phyloP scores from a whole-genome alignment of 2,888 invertebrate species.

The Tachina grossa region DNA sequence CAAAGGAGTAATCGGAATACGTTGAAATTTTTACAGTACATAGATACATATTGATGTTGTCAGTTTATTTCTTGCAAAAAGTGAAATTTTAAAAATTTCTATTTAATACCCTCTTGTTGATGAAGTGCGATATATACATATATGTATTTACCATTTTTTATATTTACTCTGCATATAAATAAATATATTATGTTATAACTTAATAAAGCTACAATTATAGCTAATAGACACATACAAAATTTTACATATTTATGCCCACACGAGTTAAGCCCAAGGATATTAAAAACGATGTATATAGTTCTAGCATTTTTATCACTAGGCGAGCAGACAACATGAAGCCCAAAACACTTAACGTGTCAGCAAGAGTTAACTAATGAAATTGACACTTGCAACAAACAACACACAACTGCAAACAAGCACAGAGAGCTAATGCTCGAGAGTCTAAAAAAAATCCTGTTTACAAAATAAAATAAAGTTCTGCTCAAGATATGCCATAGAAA shows the following conservation, averaged over 20 bases:
- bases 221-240: not conserved
- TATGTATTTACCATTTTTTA: not conserved
- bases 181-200: conserved; percentile 16
- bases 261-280: conserved; percentile 29
- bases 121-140: too few species aligned
- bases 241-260: not conserved
- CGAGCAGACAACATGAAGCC: conserved; percentile 17
- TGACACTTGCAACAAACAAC: conserved; percentile 49
- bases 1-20: too few species aligned
- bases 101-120: too few species aligned
- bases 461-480: conserved; percentile 6
- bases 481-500: conserved; percentile 9
- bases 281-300: conserved; percentile 15
- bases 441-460: conserved; percentile 15
- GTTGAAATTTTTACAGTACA: too few species aligned
- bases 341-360: conserved; percentile 66
- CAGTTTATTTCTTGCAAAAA: too few species aligned
- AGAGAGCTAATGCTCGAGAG: not conserved
- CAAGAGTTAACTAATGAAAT: conserved; percentile 59
- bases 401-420: not conserved
- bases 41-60: too few species aligned
- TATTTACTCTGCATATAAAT: not conserved
- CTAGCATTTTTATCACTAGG: conserved; percentile 15
- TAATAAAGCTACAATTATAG: conserved; percentile 34
- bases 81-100: too few species aligned